Base-by-base conservation (phyloP, 2,888 invertebrate species). In the Ennomos fuscantarius region DNA sequence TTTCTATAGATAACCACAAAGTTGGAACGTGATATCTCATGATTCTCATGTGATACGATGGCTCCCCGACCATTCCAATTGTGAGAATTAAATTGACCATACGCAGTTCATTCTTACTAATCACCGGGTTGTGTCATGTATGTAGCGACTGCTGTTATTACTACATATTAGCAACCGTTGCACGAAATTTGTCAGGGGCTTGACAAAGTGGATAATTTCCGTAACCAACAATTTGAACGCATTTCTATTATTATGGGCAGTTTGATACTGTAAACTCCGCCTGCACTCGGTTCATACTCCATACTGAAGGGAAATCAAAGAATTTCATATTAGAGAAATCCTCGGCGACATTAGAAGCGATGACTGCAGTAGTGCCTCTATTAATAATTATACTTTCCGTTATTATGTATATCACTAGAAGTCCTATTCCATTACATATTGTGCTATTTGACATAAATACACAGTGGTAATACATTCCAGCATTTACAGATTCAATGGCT, bases 61-160 rank as follows among this genome's bases (percentile, higher is more conserved):
- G 60, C 65, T 63, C 64, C 49, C 68, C 65, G 63, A 63, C 49
- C 68, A 64, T 70, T 74, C 83, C 74, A 81, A 87, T 86, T 85
- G 87, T 72, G 73, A 64, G 79, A 80, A 86, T 82, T 82, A 74
- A 81, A 84, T 79, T 74, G 86, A 76, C 78, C 79, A 77, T 76
- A 81, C 77, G 79, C 84, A 67, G 66, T 68, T 78, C 76, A 69
- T 75, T 82, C 79, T 72, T 63, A 56, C 70, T 81, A 78, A 81
- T 82, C 76, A 79, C 73, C 65, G 60, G 65, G 57, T 66, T 66
- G 65, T 68, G 42, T 58, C 60, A 60, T 48, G 48, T 42, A 53
- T 55, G 56, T 40, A 47, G 59, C 66, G 67, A 60, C 60, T 66
- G 66, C 46, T n/a, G 44, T 40, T 33, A 42, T 24, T 35, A 42